Conservation (phyloP, 2,113 vertebrate genomes). For the Corydoras sp. region DNA sequence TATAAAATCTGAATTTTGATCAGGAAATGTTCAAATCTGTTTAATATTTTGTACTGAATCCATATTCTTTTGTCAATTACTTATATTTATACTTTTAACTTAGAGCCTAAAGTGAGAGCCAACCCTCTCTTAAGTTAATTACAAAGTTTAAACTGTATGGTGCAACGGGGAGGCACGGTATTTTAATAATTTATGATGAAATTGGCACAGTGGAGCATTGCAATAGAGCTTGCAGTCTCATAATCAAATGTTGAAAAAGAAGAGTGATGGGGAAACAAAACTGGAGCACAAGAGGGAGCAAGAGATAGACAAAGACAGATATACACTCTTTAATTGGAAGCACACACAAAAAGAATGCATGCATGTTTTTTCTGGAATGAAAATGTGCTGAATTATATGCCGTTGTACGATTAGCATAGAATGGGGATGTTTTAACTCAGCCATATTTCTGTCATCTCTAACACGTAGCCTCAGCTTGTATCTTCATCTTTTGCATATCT, state of each 20-base stretch:
- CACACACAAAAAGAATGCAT: slow-evolving; percentile 49
- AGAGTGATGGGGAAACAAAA: not conserved
- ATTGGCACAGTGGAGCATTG: slow-evolving; percentile 6
- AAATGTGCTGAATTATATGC: slow-evolving; percentile 48
- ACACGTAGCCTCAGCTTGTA: slow-evolving; percentile 33
- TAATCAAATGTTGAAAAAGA: not conserved
- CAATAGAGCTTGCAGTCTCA: slow-evolving; percentile 2
- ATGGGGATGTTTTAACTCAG: slow-evolving; percentile 29
- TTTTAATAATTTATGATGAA: slow-evolving; percentile 22
- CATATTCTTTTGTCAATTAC: not conserved
- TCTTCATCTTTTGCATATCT: slow-evolving; percentile 2
- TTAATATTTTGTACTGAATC: not conserved
- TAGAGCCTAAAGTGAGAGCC: slow-evolving; percentile 6
- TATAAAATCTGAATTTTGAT: too few relatives aligned
- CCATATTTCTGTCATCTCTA: slow-evolving; percentile 44
- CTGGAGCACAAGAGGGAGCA: not conserved
- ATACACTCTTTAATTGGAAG: slow-evolving; percentile 44
- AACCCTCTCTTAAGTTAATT: not conserved
- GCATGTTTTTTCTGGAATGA: slow-evolving; percentile 28
- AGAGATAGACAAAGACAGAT: slow-evolving; percentile 6
- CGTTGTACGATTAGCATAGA: slow-evolving; percentile 42
- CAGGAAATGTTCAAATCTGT: not conserved
- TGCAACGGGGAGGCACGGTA: not conserved
- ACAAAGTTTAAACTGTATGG: not conserved
- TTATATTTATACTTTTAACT: not conserved